Conservation (phyloP, 2,888 invertebrate genomes). For the Glaucopsyche alexis region DNA sequence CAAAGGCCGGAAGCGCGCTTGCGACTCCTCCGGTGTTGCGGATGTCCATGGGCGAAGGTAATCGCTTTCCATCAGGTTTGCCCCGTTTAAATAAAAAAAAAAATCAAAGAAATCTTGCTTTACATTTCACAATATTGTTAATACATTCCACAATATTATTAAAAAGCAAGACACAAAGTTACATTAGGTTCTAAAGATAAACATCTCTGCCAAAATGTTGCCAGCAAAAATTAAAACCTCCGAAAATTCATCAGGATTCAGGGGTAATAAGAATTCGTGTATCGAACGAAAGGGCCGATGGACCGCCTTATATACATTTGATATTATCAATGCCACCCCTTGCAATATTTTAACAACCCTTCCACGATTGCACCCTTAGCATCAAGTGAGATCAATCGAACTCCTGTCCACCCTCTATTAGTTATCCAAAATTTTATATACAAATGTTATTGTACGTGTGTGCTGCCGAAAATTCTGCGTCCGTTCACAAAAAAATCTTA, state of each 20-base stretch:
- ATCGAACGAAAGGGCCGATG: conserved; percentile 40
- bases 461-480: not conserved
- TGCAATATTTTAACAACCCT: conserved; percentile 67
- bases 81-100: too few relatives aligned
- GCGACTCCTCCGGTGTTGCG: too few relatives aligned
- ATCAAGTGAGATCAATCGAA: conserved; percentile 65
- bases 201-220: not conserved
- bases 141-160: not conserved
- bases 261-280: conserved; percentile 26
- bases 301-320: conserved; percentile 44
- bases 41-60: too few relatives aligned
- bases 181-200: not conserved
- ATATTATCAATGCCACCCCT: conserved; percentile 55
- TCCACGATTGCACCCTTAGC: conserved; percentile 53
- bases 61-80: too few relatives aligned
- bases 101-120: too few relatives aligned
- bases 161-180: not conserved
- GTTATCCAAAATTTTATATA: conserved; percentile 49
- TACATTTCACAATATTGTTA: too few relatives aligned
- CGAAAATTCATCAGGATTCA: conserved; percentile 9
- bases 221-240: conserved; percentile 2
- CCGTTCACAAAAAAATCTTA: not conserved
- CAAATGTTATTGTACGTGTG: conserved; percentile 7
- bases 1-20: too few relatives aligned
- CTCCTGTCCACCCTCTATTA: conserved; percentile 65